These are phyloP conservation scores for Trilocha varians DNA, from an alignment of 2,888 invertebrate species.

Conservation along the genomic window DNA sequence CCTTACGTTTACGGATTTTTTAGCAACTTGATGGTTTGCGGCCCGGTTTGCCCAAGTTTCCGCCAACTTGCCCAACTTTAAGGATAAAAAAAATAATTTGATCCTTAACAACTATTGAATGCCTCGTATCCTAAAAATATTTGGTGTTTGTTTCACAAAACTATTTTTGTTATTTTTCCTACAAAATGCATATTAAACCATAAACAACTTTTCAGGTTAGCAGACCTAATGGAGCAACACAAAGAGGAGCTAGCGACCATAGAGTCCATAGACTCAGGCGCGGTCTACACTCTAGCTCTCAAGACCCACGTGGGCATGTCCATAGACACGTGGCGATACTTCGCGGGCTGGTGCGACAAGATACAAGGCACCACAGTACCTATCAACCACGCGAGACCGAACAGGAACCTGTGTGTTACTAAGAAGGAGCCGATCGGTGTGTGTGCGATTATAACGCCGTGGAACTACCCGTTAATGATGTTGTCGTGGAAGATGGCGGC, in stretches of 20 bases:
- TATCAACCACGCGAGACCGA: slow-evolving; percentile 92
- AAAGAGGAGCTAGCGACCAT: slow-evolving; percentile 96
- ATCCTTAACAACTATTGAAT: too few relatives aligned
- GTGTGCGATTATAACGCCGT: slow-evolving; percentile 93
- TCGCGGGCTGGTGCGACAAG: slow-evolving; percentile 98
- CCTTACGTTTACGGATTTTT: too few relatives aligned
- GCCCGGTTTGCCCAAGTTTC: too few relatives aligned
- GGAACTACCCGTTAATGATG: slow-evolving; percentile 99
- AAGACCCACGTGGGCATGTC: slow-evolving; percentile 99
- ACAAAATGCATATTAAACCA: not conserved
- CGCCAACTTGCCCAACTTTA: too few relatives aligned
- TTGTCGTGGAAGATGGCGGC: slow-evolving; percentile 99
- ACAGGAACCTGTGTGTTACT: slow-evolving; percentile 89
- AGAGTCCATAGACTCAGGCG: slow-evolving; percentile 94
- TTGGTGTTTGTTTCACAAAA: too few relatives aligned
- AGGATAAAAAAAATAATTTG: too few relatives aligned
- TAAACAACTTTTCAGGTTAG: slow-evolving; percentile 75
- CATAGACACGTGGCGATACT: slow-evolving; percentile 96
- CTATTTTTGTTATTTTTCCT: too few relatives aligned
- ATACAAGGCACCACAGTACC: slow-evolving; percentile 93
- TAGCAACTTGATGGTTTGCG: too few relatives aligned
- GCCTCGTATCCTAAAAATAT: too few relatives aligned
- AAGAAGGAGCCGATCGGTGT: slow-evolving; percentile 94
- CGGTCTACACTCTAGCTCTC: slow-evolving; percentile 95
- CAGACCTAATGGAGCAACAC: slow-evolving; percentile 95